These are phyloP conservation scores for Patella pellucida DNA, from an alignment of 2,888 invertebrate genomes.

Conservation along the genomic window DNA sequence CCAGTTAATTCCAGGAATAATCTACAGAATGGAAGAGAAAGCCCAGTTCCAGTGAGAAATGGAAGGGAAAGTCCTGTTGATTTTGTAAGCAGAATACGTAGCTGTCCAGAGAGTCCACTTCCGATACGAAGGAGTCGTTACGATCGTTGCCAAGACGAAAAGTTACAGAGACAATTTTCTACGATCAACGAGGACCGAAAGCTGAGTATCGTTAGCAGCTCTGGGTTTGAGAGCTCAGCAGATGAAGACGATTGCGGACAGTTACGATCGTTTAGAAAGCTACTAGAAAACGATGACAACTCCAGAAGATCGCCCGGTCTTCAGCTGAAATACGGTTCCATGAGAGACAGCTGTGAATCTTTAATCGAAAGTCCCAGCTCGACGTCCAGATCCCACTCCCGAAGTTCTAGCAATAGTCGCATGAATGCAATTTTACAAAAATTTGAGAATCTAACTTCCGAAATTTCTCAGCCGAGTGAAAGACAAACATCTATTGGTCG, in stretches of 20 bases:
- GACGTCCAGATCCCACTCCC: neutral
- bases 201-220: neutral
- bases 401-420: neutral
- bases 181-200: neutral
- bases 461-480: neutral
- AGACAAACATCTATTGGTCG: neutral
- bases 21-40: too few relatives aligned
- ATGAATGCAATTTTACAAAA: constrained; percentile 8
- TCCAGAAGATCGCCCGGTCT: neutral
- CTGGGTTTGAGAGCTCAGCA: neutral
- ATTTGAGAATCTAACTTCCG: neutral
- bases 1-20: too few relatives aligned
- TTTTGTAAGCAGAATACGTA: neutral
- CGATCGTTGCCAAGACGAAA: neutral
- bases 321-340: neutral
- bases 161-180: too few relatives aligned
- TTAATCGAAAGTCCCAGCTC: neutral
- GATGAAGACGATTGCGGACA: neutral
- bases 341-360: neutral
- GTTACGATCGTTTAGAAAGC: neutral
- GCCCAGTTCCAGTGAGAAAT: neutral
- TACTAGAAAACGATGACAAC: neutral
- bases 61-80: neutral
- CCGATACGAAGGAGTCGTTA: neutral
- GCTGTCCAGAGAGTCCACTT: neutral